A percentile compares a stretch with the other conserved stretches of the same genome.
Conservation (phyloP, 2,113 vertebrate species). For the Cephalopholis sonnerati region DNA sequence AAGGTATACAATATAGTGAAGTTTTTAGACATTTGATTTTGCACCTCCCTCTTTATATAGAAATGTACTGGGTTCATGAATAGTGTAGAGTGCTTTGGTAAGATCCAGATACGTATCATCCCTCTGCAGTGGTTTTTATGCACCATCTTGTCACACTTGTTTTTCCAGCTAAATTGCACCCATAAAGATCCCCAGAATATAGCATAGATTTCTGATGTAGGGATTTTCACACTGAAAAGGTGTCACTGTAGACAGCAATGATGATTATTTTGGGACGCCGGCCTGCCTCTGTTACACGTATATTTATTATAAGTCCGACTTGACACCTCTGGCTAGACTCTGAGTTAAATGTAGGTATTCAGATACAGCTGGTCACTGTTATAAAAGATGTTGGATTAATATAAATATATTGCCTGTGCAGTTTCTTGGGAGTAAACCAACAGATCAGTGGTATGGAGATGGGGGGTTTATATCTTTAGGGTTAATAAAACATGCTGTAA, state of each 20-base stretch:
- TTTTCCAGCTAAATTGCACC: conserved; percentile 29
- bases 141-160: background rate
- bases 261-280: conserved; percentile 12
- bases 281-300: background rate
- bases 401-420: background rate
- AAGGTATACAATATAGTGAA: background rate
- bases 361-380: background rate
- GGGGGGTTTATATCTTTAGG: too few species aligned
- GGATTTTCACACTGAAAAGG: conserved; percentile 55
- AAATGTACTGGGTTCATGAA: too few species aligned
- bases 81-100: too few species aligned
- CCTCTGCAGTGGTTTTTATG: background rate
- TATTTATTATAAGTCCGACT: conserved; percentile 33
- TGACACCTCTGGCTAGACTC: conserved; percentile 12
- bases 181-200: background rate
- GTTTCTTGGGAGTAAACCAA: rapidly evolving
- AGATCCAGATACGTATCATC: background rate
- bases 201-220: background rate
- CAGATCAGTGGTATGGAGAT: background rate
- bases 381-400: background rate
- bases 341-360: background rate
- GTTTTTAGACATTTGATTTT: too few species aligned
- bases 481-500: background rate
- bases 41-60: too few species aligned
- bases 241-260: background rate